Conservation (phyloP, 2,113 vertebrate genomes). For the Ammospiza nelsoni region DNA sequence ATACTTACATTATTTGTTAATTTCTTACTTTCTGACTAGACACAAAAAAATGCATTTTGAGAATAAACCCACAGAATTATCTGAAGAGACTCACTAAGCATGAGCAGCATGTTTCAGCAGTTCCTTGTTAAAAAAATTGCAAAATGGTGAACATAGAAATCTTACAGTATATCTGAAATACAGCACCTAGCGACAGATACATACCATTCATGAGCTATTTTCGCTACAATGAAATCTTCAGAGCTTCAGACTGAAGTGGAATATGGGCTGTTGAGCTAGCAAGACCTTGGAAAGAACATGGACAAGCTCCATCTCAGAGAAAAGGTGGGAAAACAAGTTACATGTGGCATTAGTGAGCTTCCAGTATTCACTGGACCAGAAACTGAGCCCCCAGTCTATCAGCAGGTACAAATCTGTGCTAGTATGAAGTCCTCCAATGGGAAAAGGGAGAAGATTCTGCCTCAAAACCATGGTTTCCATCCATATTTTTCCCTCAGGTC, state of each 20-base stretch:
- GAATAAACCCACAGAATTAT: background rate
- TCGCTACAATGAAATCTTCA: background rate
- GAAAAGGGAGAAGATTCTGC: background rate
- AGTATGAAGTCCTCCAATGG: background rate
- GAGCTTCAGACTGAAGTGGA: background rate
- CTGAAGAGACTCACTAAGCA: background rate
- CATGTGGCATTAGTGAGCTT: background rate
- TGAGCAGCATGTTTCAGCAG: background rate
- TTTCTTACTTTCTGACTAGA: background rate
- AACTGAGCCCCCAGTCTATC: background rate
- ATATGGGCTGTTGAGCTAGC: background rate
- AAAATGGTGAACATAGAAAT: background rate
- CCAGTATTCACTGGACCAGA: background rate
- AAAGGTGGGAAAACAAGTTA: background rate
- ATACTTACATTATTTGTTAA: background rate
- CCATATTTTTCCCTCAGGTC: background rate
- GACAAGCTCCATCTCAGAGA: background rate
- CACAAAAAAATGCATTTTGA: background rate
- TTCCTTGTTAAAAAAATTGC: background rate
- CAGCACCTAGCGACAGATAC: background rate
- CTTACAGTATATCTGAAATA: background rate
- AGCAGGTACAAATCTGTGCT: background rate
- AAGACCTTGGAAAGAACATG: background rate
- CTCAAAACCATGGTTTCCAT: background rate
- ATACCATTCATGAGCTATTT: background rate